These are phyloP conservation scores for Dipodomys stephensi DNA, from an alignment of 2,113 vertebrate species.

Conservation along the genomic window DNA sequence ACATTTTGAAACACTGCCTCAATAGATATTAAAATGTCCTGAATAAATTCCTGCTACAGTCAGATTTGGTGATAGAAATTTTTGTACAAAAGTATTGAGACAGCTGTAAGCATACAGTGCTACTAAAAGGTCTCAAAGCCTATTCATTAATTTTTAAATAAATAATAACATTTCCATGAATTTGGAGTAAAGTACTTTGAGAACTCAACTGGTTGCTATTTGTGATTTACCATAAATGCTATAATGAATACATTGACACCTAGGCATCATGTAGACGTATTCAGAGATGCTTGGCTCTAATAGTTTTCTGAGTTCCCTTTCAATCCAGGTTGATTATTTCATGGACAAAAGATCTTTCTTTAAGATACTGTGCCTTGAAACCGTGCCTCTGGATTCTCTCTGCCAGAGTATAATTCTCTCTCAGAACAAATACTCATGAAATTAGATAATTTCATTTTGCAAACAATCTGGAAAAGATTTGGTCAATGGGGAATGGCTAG, in stretches of 20 bases:
- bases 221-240: not conserved
- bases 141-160: conserved; percentile 10
- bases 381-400: conserved; percentile 60
- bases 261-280: not conserved
- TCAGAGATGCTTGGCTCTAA: not conserved
- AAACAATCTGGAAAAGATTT: conserved; percentile 83
- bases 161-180: not conserved
- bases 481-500: not conserved
- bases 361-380: conserved; percentile 59
- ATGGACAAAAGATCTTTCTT: conserved; percentile 37
- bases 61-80: conserved; percentile 63
- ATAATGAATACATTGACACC: not conserved
- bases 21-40: conserved; percentile 65
- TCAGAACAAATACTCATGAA: conserved; percentile 81
- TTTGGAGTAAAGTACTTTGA: conserved; percentile 21
- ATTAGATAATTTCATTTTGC: conserved; percentile 83
- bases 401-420: conserved; percentile 57
- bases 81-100: conserved; percentile 61
- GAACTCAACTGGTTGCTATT: not conserved
- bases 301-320: not conserved
- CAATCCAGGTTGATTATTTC: conserved; percentile 27
- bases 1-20: conserved; percentile 73
- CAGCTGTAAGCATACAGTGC: not conserved
- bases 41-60: conserved; percentile 64
- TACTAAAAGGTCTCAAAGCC: conserved; percentile 30